Conservation (phyloP, 1,140 invertebrate genomes). For the Drosophila santomea region DNA sequence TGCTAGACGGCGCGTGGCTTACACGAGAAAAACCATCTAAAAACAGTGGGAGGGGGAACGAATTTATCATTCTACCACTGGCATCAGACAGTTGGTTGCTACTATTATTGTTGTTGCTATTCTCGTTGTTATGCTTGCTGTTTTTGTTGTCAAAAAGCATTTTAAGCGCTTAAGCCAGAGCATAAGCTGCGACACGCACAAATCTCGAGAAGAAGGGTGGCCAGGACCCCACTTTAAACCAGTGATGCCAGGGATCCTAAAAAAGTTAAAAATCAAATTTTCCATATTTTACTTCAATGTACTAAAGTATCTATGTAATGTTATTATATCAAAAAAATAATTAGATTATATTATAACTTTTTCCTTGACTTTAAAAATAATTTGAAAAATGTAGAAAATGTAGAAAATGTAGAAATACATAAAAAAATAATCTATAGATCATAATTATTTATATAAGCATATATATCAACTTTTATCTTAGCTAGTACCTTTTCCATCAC, state of each 20-base stretch:
- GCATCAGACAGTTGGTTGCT: not conserved
- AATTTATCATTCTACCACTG: conserved; percentile 71
- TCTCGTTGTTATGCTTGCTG: conserved; percentile 11
- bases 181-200: conserved; percentile 76
- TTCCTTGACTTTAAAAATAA: too few relatives aligned
- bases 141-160: conserved; percentile 74
- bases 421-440: too few relatives aligned
- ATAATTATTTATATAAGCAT: not conserved
- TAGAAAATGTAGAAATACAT: too few relatives aligned
- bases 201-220: conserved; percentile 6
- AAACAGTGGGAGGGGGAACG: conserved; percentile 47
- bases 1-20: conserved; percentile 41
- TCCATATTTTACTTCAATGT: too few relatives aligned
- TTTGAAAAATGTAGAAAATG: too few relatives aligned
- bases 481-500: not conserved
- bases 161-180: conserved; percentile 74
- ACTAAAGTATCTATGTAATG: too few relatives aligned
- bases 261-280: too few relatives aligned
- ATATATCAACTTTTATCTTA: not conserved
- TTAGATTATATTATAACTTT: too few relatives aligned
- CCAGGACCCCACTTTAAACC: conserved; percentile 1
- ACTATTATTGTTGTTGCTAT: not conserved
- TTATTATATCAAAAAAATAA: too few relatives aligned
- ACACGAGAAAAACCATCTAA: conserved; percentile 19
- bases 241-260: not conserved